Evolutionary conservation across 2,888 invertebrate species (phyloP).

Genomic region (Ferdinandea cuprea): DNA sequence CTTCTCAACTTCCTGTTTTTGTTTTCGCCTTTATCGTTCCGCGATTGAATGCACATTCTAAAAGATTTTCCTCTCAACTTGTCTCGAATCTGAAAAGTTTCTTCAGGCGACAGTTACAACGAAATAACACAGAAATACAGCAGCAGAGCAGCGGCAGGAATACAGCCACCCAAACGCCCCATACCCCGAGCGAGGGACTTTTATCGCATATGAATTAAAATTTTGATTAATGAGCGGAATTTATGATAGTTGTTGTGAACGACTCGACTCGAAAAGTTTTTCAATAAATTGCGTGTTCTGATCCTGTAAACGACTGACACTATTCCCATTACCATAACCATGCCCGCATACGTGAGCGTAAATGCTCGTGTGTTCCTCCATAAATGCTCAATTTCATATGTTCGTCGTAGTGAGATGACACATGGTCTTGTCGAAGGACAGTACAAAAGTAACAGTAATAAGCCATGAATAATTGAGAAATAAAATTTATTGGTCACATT

Average conservation of each 20-base stretch:
- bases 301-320: slow-evolving; percentile 62
- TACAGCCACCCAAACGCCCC: slow-evolving; percentile 4
- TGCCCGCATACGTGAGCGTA: slow-evolving; percentile 17
- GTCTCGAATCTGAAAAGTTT: slow-evolving; percentile 72
- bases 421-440: slow-evolving; percentile 43
- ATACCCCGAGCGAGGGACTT: slow-evolving; percentile 34
- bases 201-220: slow-evolving; percentile 74
- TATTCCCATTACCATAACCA: slow-evolving; percentile 46
- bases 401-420: slow-evolving; percentile 31
- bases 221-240: slow-evolving; percentile 74
- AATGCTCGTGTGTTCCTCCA: slow-evolving; percentile 26
- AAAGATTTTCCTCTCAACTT: slow-evolving; percentile 72
- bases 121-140: slow-evolving; percentile 41
- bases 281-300: slow-evolving; percentile 71
- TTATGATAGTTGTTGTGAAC: slow-evolving; percentile 70
- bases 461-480: slow-evolving; percentile 66
- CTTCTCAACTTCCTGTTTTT: slow-evolving; percentile 73
- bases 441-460: slow-evolving; percentile 42
- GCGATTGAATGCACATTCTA: slow-evolving; percentile 74
- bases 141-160: slow-evolving; percentile 20
- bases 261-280: slow-evolving; percentile 65
- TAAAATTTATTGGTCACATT: slow-evolving; percentile 63
- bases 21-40: slow-evolving; percentile 72
- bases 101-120: slow-evolving; percentile 60
- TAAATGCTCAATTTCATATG: slow-evolving; percentile 16